A percentile compares a stretch with the other conserved stretches of the same genome.
Evolutionary conservation across 1,140 invertebrate genomes (phyloP).

Genomic region (Babylonia areolata): DNA sequence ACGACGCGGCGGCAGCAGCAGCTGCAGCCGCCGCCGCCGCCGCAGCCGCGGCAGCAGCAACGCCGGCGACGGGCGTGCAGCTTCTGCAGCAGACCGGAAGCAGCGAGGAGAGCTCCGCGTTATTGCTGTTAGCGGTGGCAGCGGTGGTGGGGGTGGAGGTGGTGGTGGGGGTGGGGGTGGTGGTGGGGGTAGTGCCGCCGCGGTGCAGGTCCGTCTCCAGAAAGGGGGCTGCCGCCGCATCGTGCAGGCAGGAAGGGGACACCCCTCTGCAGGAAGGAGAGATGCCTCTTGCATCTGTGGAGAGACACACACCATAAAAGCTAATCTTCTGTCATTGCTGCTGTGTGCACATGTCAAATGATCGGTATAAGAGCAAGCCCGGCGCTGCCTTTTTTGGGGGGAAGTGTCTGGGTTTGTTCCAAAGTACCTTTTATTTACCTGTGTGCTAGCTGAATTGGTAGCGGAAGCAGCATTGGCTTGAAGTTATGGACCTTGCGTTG

Average conservation of each 20-base stretch:
- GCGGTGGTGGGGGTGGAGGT: no score
- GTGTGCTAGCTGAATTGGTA: no score
- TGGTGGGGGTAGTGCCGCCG: no score
- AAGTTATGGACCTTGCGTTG: no score
- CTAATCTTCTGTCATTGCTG: no score
- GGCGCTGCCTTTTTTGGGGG: no score
- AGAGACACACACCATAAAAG: neutral
- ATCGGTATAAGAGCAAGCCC: no score
- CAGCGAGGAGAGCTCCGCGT: neutral
- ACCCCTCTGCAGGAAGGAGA: neutral
- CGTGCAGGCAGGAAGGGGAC: constrained; percentile 16
- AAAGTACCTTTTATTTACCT: no score
- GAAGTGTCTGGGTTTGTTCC: no score
- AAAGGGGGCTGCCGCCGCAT: neutral
- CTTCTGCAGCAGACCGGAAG: constrained; percentile 18
- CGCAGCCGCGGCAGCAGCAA: neutral
- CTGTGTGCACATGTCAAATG: no score
- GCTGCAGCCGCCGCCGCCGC: neutral
- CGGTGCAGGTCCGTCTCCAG: neutral
- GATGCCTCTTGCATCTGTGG: neutral
- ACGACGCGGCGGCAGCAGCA: neutral
- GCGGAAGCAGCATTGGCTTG: no score
- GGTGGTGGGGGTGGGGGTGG: no score
- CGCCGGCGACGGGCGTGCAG: neutral
- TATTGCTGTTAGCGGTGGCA: neutral